Base-by-base conservation (phyloP, 2,113 vertebrate species). In the Zosterops pallidus region DNA sequence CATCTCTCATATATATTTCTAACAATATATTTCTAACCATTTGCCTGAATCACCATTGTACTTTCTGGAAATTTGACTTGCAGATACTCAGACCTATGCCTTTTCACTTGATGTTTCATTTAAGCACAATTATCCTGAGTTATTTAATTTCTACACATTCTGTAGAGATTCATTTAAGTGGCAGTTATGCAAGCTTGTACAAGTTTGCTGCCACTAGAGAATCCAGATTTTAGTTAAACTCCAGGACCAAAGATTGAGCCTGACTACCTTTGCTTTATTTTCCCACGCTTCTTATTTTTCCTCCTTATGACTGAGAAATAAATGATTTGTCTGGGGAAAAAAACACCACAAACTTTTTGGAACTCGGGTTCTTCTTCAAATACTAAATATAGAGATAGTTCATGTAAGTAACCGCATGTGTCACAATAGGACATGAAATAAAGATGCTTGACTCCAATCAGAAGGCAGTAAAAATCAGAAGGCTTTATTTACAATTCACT, bases 121-220 rank as follows among this genome's bases (percentile, higher is more conserved):
- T 80, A 77, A 25, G n/a, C 31, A 49, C 28, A 69, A 46, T 94
- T 80, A 62, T 55, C 22, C 68, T n/a, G 46, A 81, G 35, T 74
- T 90, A 80, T 41, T 90, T 80, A 7, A 53, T 83, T 72, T 55
- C 75, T 69, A 16, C 17, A 28, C 3, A 5, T 14, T 65, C 31
- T 60, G 18, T 39, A 41, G 53, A 88, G 67, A 57, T 71, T 23
- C 39, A 60, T 71, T 86, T 47, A 47, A 60, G 41, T 39, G 57
- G 17, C 17, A 78, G 28, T 46, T 56, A 11, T 2, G 7, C 9
- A 55, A 55, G 11, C 20, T 49, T 3, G 1, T 1, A 3, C 37
- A 77, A 44, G 33, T 77, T 68, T 68, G 29, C 39, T 71, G 26
- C 8, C 35, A 14, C 50, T 41, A 31, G 39, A 21, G 67, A 80